A percentile compares a stretch with the other conserved stretches of the same genome.
phyloP scores from a whole-genome alignment of 2,888 invertebrate species.

The Nomada lathburiana region DNA sequence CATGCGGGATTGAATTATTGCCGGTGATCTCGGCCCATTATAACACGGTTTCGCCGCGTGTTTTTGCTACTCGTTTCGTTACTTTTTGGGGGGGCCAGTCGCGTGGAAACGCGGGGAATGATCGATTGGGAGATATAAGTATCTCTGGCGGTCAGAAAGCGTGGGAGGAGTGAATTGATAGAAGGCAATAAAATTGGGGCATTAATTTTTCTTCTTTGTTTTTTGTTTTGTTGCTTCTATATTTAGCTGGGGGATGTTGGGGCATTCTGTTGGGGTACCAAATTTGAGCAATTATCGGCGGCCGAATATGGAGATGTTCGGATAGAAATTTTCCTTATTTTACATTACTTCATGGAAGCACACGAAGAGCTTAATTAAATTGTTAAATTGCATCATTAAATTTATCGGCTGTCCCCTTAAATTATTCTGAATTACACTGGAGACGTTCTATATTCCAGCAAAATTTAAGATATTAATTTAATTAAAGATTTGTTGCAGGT shows the following conservation, averaged over 20 bases:
- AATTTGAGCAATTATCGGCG: no score
- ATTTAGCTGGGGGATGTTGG: not conserved
- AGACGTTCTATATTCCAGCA: no score
- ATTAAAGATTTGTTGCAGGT: not conserved
- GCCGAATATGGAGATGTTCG: no score
- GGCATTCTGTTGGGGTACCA: no score
- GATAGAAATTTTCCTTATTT: no score
- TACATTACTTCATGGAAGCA: no score
- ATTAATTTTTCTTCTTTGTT: not conserved
- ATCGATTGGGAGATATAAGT: slow-evolving; percentile 11
- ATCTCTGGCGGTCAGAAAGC: no score
- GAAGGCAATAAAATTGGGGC: not conserved
- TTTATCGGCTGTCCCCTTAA: no score
- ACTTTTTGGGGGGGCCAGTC: not conserved
- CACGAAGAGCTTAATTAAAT: no score
- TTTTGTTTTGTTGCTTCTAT: not conserved
- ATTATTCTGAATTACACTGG: no score
- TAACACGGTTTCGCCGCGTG: not conserved
- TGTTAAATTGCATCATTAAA: no score
- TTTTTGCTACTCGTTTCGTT: slow-evolving; percentile 1
- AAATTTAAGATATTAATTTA: not conserved
- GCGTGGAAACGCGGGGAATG: slow-evolving; percentile 2
- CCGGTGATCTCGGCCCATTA: slow-evolving; percentile 42
- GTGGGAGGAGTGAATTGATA: not conserved
- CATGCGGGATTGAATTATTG: slow-evolving; percentile 50